Evolutionary conservation across 1,140 invertebrate genomes (phyloP).

Genomic region (Drosophila biarmipes): DNA sequence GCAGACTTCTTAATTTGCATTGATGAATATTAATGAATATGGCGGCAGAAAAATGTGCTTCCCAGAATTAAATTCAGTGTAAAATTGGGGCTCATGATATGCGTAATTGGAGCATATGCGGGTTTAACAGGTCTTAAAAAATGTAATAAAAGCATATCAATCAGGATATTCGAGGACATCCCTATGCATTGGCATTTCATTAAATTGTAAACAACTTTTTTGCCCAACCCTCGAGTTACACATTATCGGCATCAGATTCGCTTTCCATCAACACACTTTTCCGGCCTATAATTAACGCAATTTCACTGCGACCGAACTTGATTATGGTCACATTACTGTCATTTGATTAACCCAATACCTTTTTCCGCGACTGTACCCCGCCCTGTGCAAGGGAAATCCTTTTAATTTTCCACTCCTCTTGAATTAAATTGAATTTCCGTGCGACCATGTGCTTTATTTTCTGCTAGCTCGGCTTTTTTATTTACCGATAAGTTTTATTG

Average conservation of each 20-base stretch:
- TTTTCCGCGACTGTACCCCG: constrained; percentile 8
- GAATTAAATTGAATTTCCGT: constrained; percentile 26
- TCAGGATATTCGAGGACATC: constrained; percentile 11
- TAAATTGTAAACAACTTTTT: constrained; percentile 24
- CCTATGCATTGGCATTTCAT: constrained; percentile 7
- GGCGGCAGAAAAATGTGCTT: constrained; percentile 5
- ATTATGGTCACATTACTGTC: constrained; percentile 40
- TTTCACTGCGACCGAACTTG: constrained; percentile 13
- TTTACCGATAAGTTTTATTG: constrained; percentile 53
- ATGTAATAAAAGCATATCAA: constrained; percentile 34
- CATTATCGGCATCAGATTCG: constrained; percentile 12
- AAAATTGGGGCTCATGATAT: constrained; percentile 17
- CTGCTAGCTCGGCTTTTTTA: constrained; percentile 8
- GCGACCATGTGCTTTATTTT: constrained; percentile 10
- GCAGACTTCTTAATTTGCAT: constrained; percentile 11
- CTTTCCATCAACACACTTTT: constrained; percentile 31
- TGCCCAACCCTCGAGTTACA: constrained; percentile 4
- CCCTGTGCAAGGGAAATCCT: background rate
- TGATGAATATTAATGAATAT: constrained; percentile 30
- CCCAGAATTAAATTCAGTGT: background rate
- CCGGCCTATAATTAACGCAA: constrained; percentile 42
- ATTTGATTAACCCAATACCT: constrained; percentile 33
- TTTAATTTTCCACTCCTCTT: constrained; percentile 11
- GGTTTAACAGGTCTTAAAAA: constrained; percentile 10
- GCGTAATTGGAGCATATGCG: constrained; percentile 22